Conservation (phyloP, 2,888 invertebrate species). For the Cryptosula pallasiana region DNA sequence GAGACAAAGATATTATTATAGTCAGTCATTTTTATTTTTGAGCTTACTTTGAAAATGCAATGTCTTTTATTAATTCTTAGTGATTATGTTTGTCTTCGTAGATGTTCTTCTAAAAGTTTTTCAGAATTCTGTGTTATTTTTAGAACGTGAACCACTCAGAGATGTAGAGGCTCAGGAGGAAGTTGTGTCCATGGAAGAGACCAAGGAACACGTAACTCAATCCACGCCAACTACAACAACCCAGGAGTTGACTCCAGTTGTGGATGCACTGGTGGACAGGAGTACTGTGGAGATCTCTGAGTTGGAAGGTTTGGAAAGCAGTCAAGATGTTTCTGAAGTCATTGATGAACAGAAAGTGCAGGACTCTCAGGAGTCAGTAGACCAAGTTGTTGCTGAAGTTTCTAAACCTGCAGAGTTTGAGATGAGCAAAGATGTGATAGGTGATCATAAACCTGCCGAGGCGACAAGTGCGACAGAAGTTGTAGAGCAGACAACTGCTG, state of each 20-base stretch:
- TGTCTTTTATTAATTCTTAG: too few species aligned
- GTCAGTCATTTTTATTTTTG: too few species aligned
- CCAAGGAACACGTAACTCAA: slow-evolving; percentile 23
- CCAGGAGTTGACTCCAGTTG: too few species aligned
- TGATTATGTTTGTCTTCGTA: too few species aligned
- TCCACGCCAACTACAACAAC: too few species aligned
- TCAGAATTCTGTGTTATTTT: background rate
- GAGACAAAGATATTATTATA: too few species aligned
- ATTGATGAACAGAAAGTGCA: background rate
- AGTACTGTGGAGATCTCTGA: background rate
- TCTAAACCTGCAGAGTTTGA: background rate
- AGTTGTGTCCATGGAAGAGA: slow-evolving; percentile 27
- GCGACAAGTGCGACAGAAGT: too few species aligned
- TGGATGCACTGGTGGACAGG: too few species aligned
- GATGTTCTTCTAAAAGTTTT: slow-evolving; percentile 25
- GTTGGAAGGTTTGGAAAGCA: background rate
- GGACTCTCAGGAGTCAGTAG: background rate
- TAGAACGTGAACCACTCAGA: slow-evolving; percentile 22
- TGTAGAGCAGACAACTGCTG: background rate
- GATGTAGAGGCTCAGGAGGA: background rate
- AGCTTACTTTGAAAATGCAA: too few species aligned
- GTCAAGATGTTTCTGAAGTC: background rate
- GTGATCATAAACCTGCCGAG: too few species aligned
- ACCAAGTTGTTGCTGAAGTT: slow-evolving; percentile 3
- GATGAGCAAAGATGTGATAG: too few species aligned